phyloP scores from a whole-genome alignment of 2,888 invertebrate species.

The Cephalotes varians region DNA sequence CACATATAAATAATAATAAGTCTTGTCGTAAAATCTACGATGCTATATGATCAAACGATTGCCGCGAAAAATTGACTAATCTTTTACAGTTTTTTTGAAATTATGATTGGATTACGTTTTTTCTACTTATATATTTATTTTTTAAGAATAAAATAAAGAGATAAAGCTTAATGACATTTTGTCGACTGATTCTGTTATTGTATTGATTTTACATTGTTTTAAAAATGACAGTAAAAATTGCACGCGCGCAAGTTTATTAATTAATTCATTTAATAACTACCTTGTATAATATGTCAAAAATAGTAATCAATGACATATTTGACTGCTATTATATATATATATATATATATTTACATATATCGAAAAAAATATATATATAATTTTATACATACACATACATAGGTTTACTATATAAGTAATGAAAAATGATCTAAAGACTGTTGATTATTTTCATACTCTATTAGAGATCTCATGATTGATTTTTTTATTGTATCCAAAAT shows the following conservation, averaged over 20 bases:
- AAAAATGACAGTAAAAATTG: neutral
- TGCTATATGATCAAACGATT: conserved; percentile 32
- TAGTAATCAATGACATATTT: neutral
- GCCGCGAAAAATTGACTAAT: conserved; percentile 53
- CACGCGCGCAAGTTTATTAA: conserved; percentile 24
- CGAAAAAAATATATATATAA: neutral
- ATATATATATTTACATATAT: neutral
- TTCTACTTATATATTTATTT: conserved; percentile 1
- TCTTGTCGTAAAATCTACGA: conserved; percentile 22
- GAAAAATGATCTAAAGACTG: conserved; percentile 35
- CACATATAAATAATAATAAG: neutral
- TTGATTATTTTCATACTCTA: conserved; percentile 17
- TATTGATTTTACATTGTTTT: neutral
- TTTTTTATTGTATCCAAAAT: conserved; percentile 13
- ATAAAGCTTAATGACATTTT: neutral
- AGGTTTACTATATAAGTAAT: neutral
- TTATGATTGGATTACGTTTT: conserved; percentile 34
- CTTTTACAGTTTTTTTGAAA: conserved; percentile 55
- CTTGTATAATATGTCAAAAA: neutral
- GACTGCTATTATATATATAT: neutral
- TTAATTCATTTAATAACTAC: neutral
- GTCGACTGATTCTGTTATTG: neutral
- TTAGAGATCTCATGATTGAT: conserved; percentile 15
- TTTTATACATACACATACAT: neutral
- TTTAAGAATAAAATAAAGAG: conserved; percentile 15